These are phyloP conservation scores for Fulica atra DNA, from an alignment of 2,113 vertebrate genomes.

Conservation along the genomic window DNA sequence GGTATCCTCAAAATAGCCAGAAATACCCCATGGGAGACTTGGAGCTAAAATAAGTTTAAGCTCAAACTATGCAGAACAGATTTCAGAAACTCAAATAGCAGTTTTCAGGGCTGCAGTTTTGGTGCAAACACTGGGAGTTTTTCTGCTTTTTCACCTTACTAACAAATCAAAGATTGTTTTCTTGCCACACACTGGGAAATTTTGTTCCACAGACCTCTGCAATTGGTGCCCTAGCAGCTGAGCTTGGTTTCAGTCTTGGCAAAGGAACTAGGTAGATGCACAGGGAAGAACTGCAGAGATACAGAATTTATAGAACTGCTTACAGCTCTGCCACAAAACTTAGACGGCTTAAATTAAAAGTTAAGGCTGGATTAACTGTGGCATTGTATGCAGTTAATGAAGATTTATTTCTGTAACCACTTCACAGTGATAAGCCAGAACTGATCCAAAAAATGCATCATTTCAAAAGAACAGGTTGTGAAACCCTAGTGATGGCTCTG, in stretches of 20 bases:
- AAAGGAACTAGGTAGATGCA: not conserved
- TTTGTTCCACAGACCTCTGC: not conserved
- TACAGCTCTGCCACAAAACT: not conserved
- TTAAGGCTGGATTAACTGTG: not conserved
- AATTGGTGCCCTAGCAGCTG: not conserved
- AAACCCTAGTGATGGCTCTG: not conserved
- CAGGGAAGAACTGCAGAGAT: not conserved
- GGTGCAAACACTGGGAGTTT: not conserved
- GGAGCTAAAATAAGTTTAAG: not conserved
- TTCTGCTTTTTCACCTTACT: not conserved
- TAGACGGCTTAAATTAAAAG: not conserved
- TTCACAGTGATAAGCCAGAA: not conserved
- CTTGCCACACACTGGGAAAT: not conserved
- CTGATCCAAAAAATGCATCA: not conserved
- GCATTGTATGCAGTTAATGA: not conserved
- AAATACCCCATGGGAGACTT: not conserved
- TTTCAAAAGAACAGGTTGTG: not conserved
- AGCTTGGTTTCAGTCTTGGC: not conserved
- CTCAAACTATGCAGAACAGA: not conserved
- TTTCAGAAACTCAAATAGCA: not conserved
- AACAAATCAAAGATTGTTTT: not conserved
- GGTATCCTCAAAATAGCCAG: constrained; percentile 10
- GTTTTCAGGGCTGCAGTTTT: not conserved
- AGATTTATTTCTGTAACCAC: not conserved
- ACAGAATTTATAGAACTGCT: not conserved